Percentiles rank a stretch among this genome's conserved stretches.
Conservation (phyloP, 2,113 vertebrate genomes). For the Morone saxatilis region DNA sequence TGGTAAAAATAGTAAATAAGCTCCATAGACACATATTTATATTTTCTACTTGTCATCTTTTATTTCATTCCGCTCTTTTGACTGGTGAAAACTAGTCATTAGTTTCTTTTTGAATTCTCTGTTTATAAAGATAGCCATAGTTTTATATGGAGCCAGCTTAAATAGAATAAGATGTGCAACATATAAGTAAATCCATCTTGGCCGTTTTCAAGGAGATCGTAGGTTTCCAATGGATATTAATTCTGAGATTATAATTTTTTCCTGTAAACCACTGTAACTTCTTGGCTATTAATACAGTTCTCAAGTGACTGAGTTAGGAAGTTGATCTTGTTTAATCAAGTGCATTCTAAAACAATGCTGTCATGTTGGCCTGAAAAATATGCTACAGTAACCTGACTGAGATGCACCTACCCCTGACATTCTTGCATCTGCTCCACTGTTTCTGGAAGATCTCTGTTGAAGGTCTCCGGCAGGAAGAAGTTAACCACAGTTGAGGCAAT, state of each 20-base stretch:
- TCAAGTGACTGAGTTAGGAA: background rate
- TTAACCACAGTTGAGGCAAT: slow-evolving; percentile 90
- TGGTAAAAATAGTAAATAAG: background rate
- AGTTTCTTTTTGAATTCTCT: background rate
- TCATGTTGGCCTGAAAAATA: no score
- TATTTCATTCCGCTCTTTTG: background rate
- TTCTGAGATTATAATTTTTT: no score
- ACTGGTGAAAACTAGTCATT: background rate
- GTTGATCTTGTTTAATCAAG: background rate
- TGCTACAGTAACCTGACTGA: background rate
- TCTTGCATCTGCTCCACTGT: slow-evolving; percentile 92
- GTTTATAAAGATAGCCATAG: background rate
- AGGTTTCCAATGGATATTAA: background rate
- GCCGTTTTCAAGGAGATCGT: no score
- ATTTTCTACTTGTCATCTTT: background rate
- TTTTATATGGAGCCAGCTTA: background rate
- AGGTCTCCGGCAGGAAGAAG: slow-evolving; percentile 93
- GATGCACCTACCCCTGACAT: slow-evolving; percentile 86
- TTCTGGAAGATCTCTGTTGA: slow-evolving; percentile 89
- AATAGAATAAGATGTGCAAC: background rate
- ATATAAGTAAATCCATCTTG: no score
- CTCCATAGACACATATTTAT: background rate
- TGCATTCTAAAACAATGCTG: background rate
- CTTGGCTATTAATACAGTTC: background rate
- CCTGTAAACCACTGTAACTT: background rate